Base-by-base conservation (phyloP, 2,888 invertebrate genomes). In the Dasysyrphus albostriatus region DNA sequence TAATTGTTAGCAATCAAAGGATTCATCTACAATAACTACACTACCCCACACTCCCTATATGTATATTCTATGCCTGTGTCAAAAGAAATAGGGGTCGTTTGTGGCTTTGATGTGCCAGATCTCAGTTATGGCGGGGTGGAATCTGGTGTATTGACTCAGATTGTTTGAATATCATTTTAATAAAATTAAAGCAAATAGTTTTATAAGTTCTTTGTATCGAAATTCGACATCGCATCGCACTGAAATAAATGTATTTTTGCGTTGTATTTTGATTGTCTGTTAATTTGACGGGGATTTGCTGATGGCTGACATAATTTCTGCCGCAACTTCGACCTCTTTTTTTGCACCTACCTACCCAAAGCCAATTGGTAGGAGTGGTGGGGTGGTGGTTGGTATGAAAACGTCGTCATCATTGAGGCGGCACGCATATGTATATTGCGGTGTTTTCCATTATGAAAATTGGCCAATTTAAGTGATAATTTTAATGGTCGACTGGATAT, bases 1-100 rank as follows among this genome's bases (percentile, higher is more conserved):
- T 72, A 78, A 83, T 88, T 83, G 75, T 88, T 81, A 75, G 67
- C 88, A 88, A 74, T 88, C 80, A 85, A 83, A 85, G 80, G 83
- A 80, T 82, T 70, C 72, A 67, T 54, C 49, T 34, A 3, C 3
- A n/a, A 24, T 14, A 56, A 39, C 37, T 37, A 19, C 10, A 58
- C 29, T 32, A 29, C 63, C 63, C n/a, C n/a, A 24, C 24, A 24
- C 24, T 5, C 5, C 10, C 24, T 29, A 1, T n/a, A n/a, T n/a
- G n/a, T n/a, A n/a, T n/a, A 9, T 44, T 24, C 24, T 61, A 29
- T 12, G 2, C 14, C 8, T 19, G 19, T 12, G 19, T 16, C 63
- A 75, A 65, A 37, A 54, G 69, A 39, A 16, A 51, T 12, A 32
- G 29, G 56, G 56, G 42, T 72, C 29, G 44, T 32, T 47, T 24